phyloP scores from a whole-genome alignment of 2,113 vertebrate species.

The Leptodactylus fuscus region DNA sequence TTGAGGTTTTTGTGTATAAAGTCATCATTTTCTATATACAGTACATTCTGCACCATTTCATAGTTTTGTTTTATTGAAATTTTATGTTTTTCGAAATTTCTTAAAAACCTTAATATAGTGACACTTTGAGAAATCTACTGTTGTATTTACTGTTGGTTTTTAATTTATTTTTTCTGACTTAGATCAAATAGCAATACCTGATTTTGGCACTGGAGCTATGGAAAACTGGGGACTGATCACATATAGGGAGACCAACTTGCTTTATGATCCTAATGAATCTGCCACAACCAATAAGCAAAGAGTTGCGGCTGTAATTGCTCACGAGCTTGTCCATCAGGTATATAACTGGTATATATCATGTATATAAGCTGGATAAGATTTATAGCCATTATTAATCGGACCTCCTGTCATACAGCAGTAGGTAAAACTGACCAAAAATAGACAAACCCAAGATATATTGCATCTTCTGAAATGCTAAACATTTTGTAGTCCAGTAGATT shows the following conservation, averaged over 20 bases:
- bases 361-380: background rate
- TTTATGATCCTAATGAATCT: conserved; percentile 85
- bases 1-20: no score
- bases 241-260: conserved; percentile 92
- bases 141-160: background rate
- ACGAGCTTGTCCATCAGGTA: conserved; percentile 98
- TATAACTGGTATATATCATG: no score
- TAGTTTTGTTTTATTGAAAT: no score
- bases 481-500: no score
- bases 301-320: conserved; percentile 89
- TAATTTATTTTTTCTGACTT: background rate
- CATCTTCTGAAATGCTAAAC: no score
- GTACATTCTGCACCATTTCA: no score
- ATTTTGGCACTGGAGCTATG: conserved; percentile 98
- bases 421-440: background rate
- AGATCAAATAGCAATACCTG: conserved; percentile 98
- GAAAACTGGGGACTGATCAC: conserved; percentile 99
- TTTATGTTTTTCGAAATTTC: no score
- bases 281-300: conserved; percentile 89
- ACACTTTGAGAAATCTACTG: no score
- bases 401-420: background rate
- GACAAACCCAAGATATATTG: no score
- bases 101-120: no score
- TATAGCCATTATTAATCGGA: background rate
- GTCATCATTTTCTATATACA: no score